Evolutionary conservation across 2,113 vertebrate genomes (phyloP).

Genomic region (Numida meleagris): DNA sequence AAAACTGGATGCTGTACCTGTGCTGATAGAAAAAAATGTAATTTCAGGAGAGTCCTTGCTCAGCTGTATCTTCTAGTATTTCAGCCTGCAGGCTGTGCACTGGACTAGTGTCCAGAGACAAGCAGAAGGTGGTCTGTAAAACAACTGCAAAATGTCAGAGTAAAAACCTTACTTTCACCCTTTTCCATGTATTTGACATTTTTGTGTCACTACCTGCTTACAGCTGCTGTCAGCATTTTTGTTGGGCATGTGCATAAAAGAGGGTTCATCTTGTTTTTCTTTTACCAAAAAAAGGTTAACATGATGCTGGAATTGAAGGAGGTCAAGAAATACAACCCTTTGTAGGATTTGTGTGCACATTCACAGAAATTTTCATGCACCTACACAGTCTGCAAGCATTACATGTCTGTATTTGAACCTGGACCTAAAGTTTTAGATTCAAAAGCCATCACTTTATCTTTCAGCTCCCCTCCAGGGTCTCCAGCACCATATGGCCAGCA

Average conservation of each 20-base stretch:
- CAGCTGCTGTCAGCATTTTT: neutral
- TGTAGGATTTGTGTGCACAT: neutral
- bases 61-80: neutral
- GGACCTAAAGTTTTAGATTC: neutral
- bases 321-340: neutral
- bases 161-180: neutral
- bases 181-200: neutral
- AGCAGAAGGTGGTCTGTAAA: neutral
- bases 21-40: neutral
- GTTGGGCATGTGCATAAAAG: neutral
- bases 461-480: neutral
- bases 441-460: neutral
- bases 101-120: neutral
- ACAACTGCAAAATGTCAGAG: neutral
- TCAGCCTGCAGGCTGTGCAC: neutral
- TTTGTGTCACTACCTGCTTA: neutral
- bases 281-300: neutral
- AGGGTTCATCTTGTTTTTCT: neutral
- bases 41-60: neutral
- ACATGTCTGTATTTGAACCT: neutral
- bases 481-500: rapidly evolving
- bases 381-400: neutral
- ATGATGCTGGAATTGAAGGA: neutral
- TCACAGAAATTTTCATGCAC: rapidly evolving
- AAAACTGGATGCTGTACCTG: conserved; percentile 11